Evolutionary conservation across 2,888 invertebrate species (phyloP).

Genomic region (Thelaira solivaga): DNA sequence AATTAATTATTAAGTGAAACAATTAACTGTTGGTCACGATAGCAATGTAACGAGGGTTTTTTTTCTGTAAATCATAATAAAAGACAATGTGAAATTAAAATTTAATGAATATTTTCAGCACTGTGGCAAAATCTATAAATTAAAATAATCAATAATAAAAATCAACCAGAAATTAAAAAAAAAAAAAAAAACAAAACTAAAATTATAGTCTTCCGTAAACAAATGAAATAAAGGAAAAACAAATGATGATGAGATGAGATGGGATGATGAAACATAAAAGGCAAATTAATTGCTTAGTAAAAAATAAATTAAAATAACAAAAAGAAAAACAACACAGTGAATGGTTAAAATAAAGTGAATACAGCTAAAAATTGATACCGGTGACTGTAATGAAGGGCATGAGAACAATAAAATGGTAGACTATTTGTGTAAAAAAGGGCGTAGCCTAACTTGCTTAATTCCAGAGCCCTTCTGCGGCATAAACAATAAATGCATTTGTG

Average conservation of each 20-base stretch:
- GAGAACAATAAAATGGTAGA: too few species aligned
- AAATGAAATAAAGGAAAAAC: slow-evolving; percentile 23
- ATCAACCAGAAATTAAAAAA: too few species aligned
- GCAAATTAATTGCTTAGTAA: slow-evolving; percentile 16
- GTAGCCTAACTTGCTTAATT: too few species aligned
- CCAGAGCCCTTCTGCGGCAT: too few species aligned
- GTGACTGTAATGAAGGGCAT: too few species aligned
- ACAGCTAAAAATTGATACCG: too few species aligned
- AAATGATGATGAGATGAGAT: too few species aligned
- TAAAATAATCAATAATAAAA: too few species aligned
- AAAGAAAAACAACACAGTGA: background rate
- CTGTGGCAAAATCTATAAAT: slow-evolving; percentile 18
- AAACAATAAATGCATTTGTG: too few species aligned
- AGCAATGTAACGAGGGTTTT: background rate
- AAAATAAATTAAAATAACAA: slow-evolving; percentile 1
- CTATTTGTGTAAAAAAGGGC: too few species aligned
- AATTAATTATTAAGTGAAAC: slow-evolving; percentile 24
- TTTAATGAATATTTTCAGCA: background rate
- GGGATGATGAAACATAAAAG: background rate
- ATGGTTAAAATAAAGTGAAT: background rate
- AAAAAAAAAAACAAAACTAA: slow-evolving; percentile 9
- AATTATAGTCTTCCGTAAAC: slow-evolving; percentile 36
- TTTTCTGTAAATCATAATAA: slow-evolving; percentile 23
- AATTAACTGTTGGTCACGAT: slow-evolving; percentile 46
- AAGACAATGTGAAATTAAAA: background rate